Base-by-base conservation (phyloP, 2,113 vertebrate genomes). In the Artemisiospiza belli region DNA sequence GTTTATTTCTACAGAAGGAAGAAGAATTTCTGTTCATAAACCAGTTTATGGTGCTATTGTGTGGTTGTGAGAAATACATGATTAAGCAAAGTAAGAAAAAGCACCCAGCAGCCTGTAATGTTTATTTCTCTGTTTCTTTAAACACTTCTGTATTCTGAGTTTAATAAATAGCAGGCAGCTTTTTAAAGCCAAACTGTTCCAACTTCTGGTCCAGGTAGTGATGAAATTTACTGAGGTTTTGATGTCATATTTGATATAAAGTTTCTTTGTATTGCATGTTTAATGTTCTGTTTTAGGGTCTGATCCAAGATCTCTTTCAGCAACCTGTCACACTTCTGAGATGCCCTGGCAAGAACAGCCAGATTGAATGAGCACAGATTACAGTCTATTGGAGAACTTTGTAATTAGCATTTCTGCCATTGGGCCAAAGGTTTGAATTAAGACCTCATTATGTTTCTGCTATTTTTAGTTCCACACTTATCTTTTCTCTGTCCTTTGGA, bases 231-330 rank as follows among this genome's bases (percentile, higher is more conserved):
- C 14, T 73, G 27, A 75, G 37, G 35, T 87, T 52, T 80, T 27
- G 31, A 39, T 76, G 33, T 72, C 33, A n/a, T 39, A 62, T 79
- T 73, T 77, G 31, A 31, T 90, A 73, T 17, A 41, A 85, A 92
- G 24, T 87, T 95, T 39, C 22, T 0, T 6, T 75, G 44, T 61
- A 61, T 72, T 43, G 14, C 19, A 23, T 46, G 8, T 79, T 47
- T 70, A 63, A 49, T 59, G 39, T 37, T 62, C 55, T 89, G 66
- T 54, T 82, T 83, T 69, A 67, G 51, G 20, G 67, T 54, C 54
- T 93, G 58, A 73, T 90, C 43, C 70, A 90, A 94, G 47, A 83
- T 49, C 24, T 67, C 52, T 83, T 92, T 87, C 81, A 87, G 41
- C 47, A 81, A 73, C 49, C 25, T 54, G 61, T 67, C 68, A 68